Base-by-base conservation (phyloP, 2,888 invertebrate species). In the Fragum sueziense region DNA sequence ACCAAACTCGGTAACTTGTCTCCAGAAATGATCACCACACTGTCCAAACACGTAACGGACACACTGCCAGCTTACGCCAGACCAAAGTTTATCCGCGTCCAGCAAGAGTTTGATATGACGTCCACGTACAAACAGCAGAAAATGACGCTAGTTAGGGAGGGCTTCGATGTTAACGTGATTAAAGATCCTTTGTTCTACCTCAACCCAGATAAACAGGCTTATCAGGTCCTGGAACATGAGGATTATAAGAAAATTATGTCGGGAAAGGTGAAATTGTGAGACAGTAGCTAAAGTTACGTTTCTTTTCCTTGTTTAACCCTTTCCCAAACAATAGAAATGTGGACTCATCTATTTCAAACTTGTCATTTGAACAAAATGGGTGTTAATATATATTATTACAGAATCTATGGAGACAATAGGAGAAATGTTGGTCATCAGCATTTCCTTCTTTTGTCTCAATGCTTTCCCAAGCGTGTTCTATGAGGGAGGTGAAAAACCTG, bases 31-130 rank as follows among this genome's bases (percentile, higher is more conserved):
- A 33, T 87, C 7, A 54, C 47, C 0, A 70, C 71, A 1, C 71
- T 90, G 0, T 87, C 84, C 31, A 68, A 79, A 20, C 86, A 87
- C 33, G 87, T 87, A 62, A 68, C 69, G 11, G 80, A 82, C 3
- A 77, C 81, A 20, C 79, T 91, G 17, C 89, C 91, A 9, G 27
- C 75, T 0, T 91, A 91, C 70, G 90, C 91, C 27, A 77, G 88
- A 59, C 87, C 86, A 4, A 68, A 82, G 52, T 87, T 87, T 65
- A 37, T 87, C 0, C 74, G 87, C 25, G 54, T 87, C 14, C 78
- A 77, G 61, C 67, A 72, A 22, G 74, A 80, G 20, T 73, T 85
- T 1, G 75, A 77, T 47, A 70, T 86, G 52, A 87, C 87, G 14
- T 79, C 80, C 14, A 87, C 87, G 4, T 85, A 79, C 33, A 87